A percentile compares a stretch with the other conserved stretches of the same genome.
phyloP scores from a whole-genome alignment of 2,888 invertebrate species.

The Amphipyra tragopoginis region DNA sequence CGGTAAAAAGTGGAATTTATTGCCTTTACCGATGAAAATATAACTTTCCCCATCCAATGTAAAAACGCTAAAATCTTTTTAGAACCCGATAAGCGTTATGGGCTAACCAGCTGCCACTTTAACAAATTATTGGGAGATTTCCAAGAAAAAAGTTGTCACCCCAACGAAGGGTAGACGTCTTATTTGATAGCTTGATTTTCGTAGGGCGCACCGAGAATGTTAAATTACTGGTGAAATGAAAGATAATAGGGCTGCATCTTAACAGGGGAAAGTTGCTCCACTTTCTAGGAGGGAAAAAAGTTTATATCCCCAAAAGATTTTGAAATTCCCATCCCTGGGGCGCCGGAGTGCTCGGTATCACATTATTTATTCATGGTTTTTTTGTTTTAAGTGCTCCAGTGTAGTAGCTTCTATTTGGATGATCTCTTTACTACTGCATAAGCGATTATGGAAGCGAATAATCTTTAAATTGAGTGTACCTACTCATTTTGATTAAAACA shows the following conservation, averaged over 20 bases:
- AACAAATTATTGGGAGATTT: conserved; percentile 89
- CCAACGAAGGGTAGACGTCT: conserved; percentile 79
- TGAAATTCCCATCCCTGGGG: conserved; percentile 78
- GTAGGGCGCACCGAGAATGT: conserved; percentile 84
- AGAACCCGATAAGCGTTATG: conserved; percentile 86
- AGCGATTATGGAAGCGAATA: conserved; percentile 59
- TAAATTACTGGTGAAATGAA: conserved; percentile 89
- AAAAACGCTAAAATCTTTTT: conserved; percentile 77
- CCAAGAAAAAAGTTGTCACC: conserved; percentile 86
- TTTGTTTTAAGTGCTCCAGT: conserved; percentile 65
- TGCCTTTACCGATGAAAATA: conserved; percentile 55
- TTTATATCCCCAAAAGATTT: conserved; percentile 85
- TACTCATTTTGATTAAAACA: conserved; percentile 26
- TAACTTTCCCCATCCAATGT: conserved; percentile 62
- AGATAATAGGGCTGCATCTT: conserved; percentile 87
- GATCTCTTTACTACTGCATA: conserved; percentile 57
- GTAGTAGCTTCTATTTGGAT: conserved; percentile 66
- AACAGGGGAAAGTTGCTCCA: conserved; percentile 78
- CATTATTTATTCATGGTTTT: conserved; percentile 86
- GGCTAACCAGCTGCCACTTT: conserved; percentile 88
- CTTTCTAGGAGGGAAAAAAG: conserved; percentile 78
- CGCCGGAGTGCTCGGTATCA: conserved; percentile 69
- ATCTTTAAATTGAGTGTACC: conserved; percentile 20
- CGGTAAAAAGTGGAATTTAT: conserved; percentile 55
- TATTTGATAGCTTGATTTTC: conserved; percentile 88